Conservation (phyloP, 1,140 invertebrate genomes). For the Nixonia krombeini region DNA sequence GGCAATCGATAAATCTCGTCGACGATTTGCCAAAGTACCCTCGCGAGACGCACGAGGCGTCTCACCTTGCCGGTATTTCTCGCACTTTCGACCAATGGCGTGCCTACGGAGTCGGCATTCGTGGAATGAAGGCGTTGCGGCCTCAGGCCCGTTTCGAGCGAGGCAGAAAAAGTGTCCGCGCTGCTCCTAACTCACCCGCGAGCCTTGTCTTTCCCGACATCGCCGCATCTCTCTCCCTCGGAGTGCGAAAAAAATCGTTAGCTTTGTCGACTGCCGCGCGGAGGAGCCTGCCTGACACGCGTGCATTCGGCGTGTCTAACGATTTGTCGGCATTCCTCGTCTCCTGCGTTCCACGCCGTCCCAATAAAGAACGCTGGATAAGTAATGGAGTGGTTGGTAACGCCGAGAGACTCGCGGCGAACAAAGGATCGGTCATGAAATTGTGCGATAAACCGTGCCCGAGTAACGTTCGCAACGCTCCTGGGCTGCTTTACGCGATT, state of each 20-base stretch:
- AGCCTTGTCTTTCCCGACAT: slow-evolving; percentile 57
- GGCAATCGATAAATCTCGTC: no score
- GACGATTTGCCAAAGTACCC: no score
- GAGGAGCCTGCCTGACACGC: slow-evolving; percentile 20
- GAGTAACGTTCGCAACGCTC: no score
- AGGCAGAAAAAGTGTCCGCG: not conserved
- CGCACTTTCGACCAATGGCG: not conserved
- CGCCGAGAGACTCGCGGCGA: no score
- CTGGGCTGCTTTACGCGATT: no score
- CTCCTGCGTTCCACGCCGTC: slow-evolving; percentile 1
- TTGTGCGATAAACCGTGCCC: no score
- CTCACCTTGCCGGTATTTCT: not conserved
- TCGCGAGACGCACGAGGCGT: no score
- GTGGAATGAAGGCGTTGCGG: not conserved
- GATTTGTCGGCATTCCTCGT: slow-evolving; percentile 44
- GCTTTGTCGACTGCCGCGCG: slow-evolving; percentile 43
- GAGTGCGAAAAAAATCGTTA: slow-evolving; percentile 60
- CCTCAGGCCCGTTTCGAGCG: not conserved
- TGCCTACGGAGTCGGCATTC: not conserved
- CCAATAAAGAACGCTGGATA: slow-evolving; percentile 41
- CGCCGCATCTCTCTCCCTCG: slow-evolving; percentile 55
- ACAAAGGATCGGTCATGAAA: no score
- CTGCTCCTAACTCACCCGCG: slow-evolving; percentile 35
- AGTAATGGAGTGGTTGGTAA: slow-evolving; percentile 39
- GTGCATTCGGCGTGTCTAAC: slow-evolving; percentile 44